Evolutionary conservation across 2,797 vertebrate species (phyloP).

Genomic region (Poecilia picta): DNA sequence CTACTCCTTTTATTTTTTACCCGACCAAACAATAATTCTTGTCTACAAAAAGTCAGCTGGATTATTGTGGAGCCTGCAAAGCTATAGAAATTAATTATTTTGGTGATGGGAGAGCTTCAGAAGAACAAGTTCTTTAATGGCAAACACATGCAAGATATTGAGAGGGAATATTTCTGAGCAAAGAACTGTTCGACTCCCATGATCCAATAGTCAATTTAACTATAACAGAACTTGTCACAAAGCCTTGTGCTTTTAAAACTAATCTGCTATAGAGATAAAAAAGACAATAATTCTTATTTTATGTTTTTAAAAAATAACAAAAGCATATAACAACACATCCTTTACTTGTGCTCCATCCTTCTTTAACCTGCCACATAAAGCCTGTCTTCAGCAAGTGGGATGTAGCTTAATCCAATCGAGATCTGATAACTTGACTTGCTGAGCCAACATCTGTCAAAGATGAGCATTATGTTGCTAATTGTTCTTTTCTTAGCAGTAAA

Average conservation of each 20-base stretch:
- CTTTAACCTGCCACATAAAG: not conserved
- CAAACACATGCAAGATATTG: constrained; percentile 64
- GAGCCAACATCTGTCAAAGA: not conserved
- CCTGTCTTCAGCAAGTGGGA: not conserved
- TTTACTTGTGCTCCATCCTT: not conserved
- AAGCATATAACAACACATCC: not conserved
- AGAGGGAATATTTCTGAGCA: constrained; percentile 60
- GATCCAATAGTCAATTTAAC: constrained; percentile 40
- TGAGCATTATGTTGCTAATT: not conserved
- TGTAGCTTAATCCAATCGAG: not conserved
- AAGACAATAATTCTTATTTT: not conserved
- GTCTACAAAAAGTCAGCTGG: constrained; percentile 78
- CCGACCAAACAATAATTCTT: constrained; percentile 57
- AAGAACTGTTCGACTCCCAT: constrained; percentile 64
- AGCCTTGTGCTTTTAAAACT: constrained; percentile 4
- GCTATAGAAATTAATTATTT: constrained; percentile 85
- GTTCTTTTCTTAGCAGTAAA: not conserved
- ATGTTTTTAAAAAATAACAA: not conserved
- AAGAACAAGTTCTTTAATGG: constrained; percentile 79
- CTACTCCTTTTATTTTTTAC: constrained; percentile 26
- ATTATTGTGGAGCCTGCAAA: constrained; percentile 83
- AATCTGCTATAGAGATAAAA: not conserved
- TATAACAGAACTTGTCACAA: constrained; percentile 29
- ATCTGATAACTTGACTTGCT: not conserved
- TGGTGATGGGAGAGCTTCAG: constrained; percentile 72